These are phyloP conservation scores for Aeoliscus strigatus DNA, from an alignment of 2,797 vertebrate genomes.

Conservation along the genomic window DNA sequence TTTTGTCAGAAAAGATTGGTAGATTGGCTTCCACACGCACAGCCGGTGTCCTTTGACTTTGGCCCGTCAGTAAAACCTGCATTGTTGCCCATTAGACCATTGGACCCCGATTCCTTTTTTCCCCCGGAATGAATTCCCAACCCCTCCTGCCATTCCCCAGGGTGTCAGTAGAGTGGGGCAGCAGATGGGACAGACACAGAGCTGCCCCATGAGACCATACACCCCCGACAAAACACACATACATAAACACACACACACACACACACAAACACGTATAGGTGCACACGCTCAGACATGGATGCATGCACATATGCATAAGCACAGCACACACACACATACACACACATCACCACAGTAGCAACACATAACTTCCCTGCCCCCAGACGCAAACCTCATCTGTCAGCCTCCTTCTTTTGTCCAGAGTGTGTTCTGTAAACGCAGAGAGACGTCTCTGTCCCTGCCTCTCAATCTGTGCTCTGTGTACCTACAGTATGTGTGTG, in stretches of 20 bases:
- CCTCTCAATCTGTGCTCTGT: slow-evolving; percentile 54
- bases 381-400: slow-evolving; percentile 70
- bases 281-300: slow-evolving; percentile 36
- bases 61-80: slow-evolving; percentile 60
- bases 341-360: slow-evolving; percentile 34
- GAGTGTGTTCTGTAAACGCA: slow-evolving; percentile 51
- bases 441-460: slow-evolving; percentile 61
- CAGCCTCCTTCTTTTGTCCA: slow-evolving; percentile 66
- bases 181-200: slow-evolving; percentile 82
- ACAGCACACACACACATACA: slow-evolving; percentile 19
- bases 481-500: slow-evolving; percentile 11
- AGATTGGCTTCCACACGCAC: slow-evolving; percentile 64
- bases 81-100: slow-evolving; percentile 73
- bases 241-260: slow-evolving; percentile 18
- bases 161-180: slow-evolving; percentile 79
- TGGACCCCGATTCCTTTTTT: slow-evolving; percentile 64
- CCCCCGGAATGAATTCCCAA: slow-evolving; percentile 66
- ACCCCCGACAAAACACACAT: slow-evolving; percentile 23
- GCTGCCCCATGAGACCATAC: slow-evolving; percentile 72
- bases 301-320: slow-evolving; percentile 41
- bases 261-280: slow-evolving; percentile 20
- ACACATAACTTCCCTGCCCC: slow-evolving; percentile 55
- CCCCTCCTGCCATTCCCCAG: slow-evolving; percentile 71
- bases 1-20: slow-evolving; percentile 70
- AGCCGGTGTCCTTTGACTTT: slow-evolving; percentile 58